A percentile compares a stretch with the other conserved stretches of the same genome.
These are phyloP conservation scores for Halichondria panicea DNA, from an alignment of 37 sponge, comb jelly and placozoan genomes.

Conservation along the genomic window DNA sequence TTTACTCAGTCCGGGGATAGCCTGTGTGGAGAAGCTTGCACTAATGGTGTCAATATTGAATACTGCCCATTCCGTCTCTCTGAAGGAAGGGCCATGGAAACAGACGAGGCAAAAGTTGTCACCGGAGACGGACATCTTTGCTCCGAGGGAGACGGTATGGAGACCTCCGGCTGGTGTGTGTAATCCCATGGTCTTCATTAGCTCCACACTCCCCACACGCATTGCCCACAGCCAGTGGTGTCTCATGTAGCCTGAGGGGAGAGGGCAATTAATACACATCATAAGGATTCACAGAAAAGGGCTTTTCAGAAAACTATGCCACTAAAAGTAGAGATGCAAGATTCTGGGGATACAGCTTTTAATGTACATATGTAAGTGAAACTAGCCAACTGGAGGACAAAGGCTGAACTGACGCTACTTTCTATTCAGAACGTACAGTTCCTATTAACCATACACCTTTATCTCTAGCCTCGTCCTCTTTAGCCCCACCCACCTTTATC, in stretches of 20 bases:
- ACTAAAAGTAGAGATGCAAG: too few species aligned
- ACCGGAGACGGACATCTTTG: conserved; percentile 61
- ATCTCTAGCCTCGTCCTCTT: too few species aligned
- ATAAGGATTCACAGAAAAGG: too few species aligned
- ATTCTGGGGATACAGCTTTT: too few species aligned
- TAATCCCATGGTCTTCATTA: conserved; percentile 68
- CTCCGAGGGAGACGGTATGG: conserved; percentile 64
- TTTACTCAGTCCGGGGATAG: conserved; percentile 70
- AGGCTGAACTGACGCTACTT: too few species aligned
- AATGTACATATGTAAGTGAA: too few species aligned
- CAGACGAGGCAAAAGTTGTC: conserved; percentile 72
- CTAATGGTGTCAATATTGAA: conserved; percentile 53
- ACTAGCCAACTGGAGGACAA: too few species aligned
- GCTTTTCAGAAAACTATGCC: too few species aligned
- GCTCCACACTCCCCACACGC: conserved; percentile 39
- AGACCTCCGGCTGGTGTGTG: conserved; percentile 6
- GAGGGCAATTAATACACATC: too few species aligned
- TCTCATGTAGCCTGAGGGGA: conserved; percentile 6
- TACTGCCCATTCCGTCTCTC: conserved; percentile 77
- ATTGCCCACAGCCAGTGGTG: conserved; percentile 88
- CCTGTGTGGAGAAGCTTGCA: conserved; percentile 72
- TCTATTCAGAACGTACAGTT: too few species aligned
- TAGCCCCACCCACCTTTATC: neutral
- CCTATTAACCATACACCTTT: too few species aligned
- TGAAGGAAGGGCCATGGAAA: conserved; percentile 71